phyloP scores from a whole-genome alignment of 2,797 vertebrate species.

The Dendrocincla fuliginosa region DNA sequence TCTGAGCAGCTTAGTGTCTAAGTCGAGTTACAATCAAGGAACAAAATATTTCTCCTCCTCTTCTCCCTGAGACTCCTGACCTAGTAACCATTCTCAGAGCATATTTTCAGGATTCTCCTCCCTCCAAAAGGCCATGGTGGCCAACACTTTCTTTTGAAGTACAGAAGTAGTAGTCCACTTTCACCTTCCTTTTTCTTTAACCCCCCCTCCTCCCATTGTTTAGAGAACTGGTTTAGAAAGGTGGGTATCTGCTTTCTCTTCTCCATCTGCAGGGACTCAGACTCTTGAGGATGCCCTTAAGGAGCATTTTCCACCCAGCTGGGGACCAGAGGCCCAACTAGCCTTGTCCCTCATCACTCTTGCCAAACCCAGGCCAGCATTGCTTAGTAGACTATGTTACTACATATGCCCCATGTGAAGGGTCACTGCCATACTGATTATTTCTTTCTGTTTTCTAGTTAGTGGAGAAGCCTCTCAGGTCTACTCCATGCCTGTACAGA shows the following conservation, averaged over 20 bases:
- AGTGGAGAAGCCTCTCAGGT: not conserved
- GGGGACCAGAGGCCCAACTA: not conserved
- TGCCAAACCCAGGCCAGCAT: not conserved
- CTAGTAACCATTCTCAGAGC: not conserved
- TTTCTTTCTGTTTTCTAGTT: not conserved
- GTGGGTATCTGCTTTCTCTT: not conserved
- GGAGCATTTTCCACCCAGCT: not conserved
- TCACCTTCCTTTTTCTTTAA: not conserved
- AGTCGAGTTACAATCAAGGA: not conserved
- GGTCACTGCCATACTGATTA: not conserved
- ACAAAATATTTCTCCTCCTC: not conserved
- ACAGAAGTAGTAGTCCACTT: not conserved
- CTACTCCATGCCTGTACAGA: not conserved
- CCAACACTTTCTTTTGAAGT: not conserved
- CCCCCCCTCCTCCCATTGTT: rapidly evolving
- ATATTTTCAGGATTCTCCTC: not conserved
- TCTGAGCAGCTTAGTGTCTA: not conserved
- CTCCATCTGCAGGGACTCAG: not conserved
- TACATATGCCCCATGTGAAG: not conserved
- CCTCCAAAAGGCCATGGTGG: not conserved
- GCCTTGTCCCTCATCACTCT: not conserved
- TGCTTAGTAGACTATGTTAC: not conserved
- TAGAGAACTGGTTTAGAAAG: not conserved
- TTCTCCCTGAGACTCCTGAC: not conserved
- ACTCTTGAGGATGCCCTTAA: not conserved